Conservation (phyloP, 1,140 invertebrate genomes). For the Teleopsis dalmanni region DNA sequence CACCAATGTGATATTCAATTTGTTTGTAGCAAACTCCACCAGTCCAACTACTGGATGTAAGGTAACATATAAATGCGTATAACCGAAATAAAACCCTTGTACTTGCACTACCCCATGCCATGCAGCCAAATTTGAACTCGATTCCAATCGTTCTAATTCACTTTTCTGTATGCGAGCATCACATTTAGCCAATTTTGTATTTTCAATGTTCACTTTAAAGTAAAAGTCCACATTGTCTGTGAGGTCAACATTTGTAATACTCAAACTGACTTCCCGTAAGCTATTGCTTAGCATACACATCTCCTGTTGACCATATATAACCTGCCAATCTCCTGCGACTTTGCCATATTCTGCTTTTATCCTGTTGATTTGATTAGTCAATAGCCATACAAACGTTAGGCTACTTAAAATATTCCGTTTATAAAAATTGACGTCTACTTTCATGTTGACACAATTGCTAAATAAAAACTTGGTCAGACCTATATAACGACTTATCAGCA, state of each 20-base stretch:
- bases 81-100: slow-evolving; percentile 16
- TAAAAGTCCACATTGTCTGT: not conserved
- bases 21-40: not conserved
- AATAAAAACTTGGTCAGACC: too few species aligned
- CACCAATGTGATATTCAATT: slow-evolving; percentile 11
- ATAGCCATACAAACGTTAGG: too few species aligned
- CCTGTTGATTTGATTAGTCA: too few species aligned
- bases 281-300: not conserved
- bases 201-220: not conserved
- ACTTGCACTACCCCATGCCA: slow-evolving; percentile 18
- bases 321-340: slow-evolving; percentile 20
- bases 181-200: slow-evolving; percentile 1
- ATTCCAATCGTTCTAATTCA: not conserved
- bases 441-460: too few species aligned
- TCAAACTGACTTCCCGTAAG: not conserved
- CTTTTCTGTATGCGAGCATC: not conserved
- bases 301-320: slow-evolving; percentile 11
- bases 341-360: slow-evolving; percentile 17
- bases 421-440: too few species aligned
- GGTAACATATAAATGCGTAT: slow-evolving; percentile 15
- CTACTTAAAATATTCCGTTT: too few species aligned
- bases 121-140: not conserved
- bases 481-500: too few species aligned
- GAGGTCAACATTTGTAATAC: slow-evolving; percentile 7
- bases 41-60: slow-evolving; percentile 1